These are phyloP conservation scores for Cyprinus carpio DNA, from an alignment of 2,113 vertebrate species.

Conservation along the genomic window DNA sequence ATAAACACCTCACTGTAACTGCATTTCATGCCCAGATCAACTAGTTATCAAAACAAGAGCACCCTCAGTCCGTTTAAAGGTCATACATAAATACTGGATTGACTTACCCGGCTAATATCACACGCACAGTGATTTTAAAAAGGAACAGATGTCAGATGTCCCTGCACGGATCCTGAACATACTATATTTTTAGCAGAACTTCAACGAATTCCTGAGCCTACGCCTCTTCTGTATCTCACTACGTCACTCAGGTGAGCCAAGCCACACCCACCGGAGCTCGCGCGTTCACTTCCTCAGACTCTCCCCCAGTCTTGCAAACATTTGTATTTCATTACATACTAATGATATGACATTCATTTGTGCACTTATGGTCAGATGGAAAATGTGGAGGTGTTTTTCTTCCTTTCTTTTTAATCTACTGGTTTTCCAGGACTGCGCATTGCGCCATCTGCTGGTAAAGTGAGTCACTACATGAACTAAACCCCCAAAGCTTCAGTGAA, in stretches of 20 bases:
- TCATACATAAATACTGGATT: not conserved
- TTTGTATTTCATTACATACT: not conserved
- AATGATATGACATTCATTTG: not conserved
- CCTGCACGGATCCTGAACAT: not conserved
- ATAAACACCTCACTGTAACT: not conserved
- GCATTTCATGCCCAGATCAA: not conserved
- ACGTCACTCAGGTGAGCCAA: conserved; percentile 72
- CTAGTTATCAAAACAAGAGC: not conserved
- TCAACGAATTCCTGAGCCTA: not conserved
- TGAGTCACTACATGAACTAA: not conserved
- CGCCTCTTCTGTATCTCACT: not conserved
- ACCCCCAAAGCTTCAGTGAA: not conserved
- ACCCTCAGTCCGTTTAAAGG: not conserved
- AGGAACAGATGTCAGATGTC: not conserved
- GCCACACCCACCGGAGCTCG: not conserved
- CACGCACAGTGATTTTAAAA: not conserved
- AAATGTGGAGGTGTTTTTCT: not conserved
- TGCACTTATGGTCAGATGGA: too few species aligned
- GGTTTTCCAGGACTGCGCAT: not conserved
- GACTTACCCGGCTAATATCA: not conserved
- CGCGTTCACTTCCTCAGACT: not conserved
- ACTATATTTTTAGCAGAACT: not conserved
- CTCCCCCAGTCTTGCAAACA: not conserved
- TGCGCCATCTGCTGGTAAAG: conserved; percentile 39
- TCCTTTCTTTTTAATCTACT: not conserved